Conservation (phyloP, 2,113 vertebrate species). For the Picathartes gymnocephalus region DNA sequence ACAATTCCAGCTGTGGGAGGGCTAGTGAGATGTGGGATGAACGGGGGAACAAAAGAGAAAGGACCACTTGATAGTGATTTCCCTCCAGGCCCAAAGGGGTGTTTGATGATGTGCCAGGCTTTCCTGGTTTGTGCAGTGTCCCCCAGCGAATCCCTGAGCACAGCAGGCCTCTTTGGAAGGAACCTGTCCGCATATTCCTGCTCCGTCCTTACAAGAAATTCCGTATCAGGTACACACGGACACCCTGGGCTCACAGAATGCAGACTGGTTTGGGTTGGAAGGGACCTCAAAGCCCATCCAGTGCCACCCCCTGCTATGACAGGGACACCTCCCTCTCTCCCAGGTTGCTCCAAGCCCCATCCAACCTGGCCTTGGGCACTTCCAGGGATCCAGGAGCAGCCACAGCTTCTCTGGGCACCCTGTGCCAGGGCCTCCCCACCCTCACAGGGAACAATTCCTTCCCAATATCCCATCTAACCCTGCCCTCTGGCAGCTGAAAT, state of each 20-base stretch:
- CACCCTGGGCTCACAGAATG: not conserved
- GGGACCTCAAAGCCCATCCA: not conserved
- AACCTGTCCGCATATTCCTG: not conserved
- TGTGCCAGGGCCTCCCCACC: not conserved
- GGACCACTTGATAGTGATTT: not conserved
- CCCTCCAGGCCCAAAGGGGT: not conserved
- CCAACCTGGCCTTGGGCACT: not conserved
- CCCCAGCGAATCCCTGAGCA: not conserved
- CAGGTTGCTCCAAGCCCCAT: fast-evolving
- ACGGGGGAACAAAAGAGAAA: not conserved
- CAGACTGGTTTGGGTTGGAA: not conserved
- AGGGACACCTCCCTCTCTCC: not conserved
- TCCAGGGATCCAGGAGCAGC: not conserved
- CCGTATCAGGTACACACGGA: not conserved
- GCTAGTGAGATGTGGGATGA: not conserved
- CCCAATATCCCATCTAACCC: not conserved
- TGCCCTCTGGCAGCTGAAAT: not conserved
- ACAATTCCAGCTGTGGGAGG: not conserved
- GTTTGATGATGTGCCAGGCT: no score
- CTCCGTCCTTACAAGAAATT: not conserved
- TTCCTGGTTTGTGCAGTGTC: not conserved
- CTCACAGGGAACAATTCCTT: fast-evolving
- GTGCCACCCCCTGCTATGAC: not conserved
- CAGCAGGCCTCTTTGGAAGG: not conserved
- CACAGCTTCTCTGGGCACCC: not conserved